Base-by-base conservation (phyloP, 2,797 vertebrate species). In the Xiphorhynchus erythropygius region DNA sequence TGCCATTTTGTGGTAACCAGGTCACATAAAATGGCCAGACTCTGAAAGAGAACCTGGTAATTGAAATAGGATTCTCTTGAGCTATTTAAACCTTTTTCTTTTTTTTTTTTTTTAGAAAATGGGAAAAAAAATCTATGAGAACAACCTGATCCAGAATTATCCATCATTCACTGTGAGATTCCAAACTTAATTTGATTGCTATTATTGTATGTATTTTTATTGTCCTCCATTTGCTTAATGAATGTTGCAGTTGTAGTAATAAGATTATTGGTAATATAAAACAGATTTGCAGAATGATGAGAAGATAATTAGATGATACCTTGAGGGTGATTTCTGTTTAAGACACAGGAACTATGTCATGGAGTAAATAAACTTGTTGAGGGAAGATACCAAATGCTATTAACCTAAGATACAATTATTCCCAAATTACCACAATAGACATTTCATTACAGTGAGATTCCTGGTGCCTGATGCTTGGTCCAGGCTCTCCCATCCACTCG, bases 301-400 rank as follows among this genome's bases (percentile, higher is more conserved):
- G 84, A 89, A 91, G 91, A 92, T 97, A 97, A 98, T 98, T 97
- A 97, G 94, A 96, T 94, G 96, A 92, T 96, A 97, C 91, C 95
- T 95, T 89, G 80, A 95, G 93, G 92, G 93, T 90, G 63, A 96
- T 96, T 94, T 96, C 96, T 96, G 76, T 87, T 62, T 76, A 95
- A 90, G 53, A 96, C 75, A 57, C 71, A 92, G 82, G 85, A 85
- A 92, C 92, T 85, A 47, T 87, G 88, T 86, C 75, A 75, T 17
- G 75, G 95, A 93, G 89, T 93, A 84, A 94, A 90, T 70, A 92
- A 96, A 96, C 55, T 81, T 92, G 49, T 55, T 90, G 63, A 94
- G 77, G 75, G 87, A 97, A 95, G 47, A 60, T 76, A 68, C 30
- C 75, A 73, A 35, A 41, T 46, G 16, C 73, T 65, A 62, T 93